A percentile compares a stretch with the other conserved stretches of the same genome.
Evolutionary conservation across 2,797 vertebrate genomes (phyloP).

Genomic region (Oreortyx pictus): DNA sequence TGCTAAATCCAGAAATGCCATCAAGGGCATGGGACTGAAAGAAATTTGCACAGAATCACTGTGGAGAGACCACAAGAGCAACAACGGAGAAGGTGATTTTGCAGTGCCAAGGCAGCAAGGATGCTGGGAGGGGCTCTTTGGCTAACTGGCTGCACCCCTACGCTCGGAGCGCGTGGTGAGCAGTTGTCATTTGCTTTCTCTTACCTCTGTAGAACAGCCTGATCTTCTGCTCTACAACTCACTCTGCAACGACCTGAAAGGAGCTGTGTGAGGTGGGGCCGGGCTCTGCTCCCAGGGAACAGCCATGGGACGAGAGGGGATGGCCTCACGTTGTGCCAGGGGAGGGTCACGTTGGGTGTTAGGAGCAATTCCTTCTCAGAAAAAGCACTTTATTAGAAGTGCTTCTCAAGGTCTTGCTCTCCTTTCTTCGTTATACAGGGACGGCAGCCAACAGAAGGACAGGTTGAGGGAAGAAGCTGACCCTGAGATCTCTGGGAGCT

Average conservation of each 20-base stretch:
- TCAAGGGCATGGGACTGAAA: rapidly evolving
- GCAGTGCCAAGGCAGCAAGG: background rate
- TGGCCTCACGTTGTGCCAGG: too few species aligned
- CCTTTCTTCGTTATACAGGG: background rate
- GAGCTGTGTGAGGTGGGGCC: too few species aligned
- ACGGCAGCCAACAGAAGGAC: background rate
- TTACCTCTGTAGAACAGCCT: too few species aligned
- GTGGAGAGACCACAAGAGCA: background rate
- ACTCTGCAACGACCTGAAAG: too few species aligned
- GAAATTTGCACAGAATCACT: background rate
- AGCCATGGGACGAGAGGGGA: too few species aligned
- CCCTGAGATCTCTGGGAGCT: background rate
- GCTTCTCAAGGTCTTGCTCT: background rate
- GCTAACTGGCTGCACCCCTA: background rate
- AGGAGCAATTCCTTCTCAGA: too few species aligned
- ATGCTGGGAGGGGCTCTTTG: background rate
- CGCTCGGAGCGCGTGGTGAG: too few species aligned
- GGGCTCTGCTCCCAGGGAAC: too few species aligned
- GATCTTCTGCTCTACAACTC: too few species aligned
- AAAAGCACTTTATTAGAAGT: background rate
- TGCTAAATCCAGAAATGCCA: rapidly evolving
- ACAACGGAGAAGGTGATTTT: background rate
- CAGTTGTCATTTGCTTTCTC: background rate
- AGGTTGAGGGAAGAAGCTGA: background rate
- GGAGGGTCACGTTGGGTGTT: too few species aligned